Evolutionary conservation across 2,797 vertebrate genomes (phyloP).

Genomic region (Sciurus carolinensis): DNA sequence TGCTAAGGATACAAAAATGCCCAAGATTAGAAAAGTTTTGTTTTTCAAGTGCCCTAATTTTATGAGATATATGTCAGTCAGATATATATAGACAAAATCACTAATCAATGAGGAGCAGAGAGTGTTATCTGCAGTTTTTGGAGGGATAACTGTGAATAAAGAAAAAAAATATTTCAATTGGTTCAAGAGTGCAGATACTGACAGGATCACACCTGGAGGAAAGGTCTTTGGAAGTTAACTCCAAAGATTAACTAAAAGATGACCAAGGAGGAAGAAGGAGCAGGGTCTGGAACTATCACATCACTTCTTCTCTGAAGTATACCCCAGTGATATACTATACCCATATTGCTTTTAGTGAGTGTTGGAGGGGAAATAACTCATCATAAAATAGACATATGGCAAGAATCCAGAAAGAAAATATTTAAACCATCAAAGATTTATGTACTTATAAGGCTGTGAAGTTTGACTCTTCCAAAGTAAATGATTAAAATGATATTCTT

Average conservation of each 20-base stretch:
- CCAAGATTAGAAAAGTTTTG: background rate
- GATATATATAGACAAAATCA: background rate
- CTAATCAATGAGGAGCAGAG: background rate
- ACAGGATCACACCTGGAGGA: background rate
- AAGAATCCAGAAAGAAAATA: conserved; percentile 35
- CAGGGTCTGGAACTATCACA: fast-evolving
- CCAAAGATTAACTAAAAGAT: background rate
- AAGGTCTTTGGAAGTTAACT: background rate
- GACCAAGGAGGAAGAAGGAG: background rate
- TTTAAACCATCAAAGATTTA: background rate
- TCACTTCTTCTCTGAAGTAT: background rate
- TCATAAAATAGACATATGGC: background rate
- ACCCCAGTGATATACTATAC: background rate
- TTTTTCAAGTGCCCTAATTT: background rate
- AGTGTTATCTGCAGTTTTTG: background rate
- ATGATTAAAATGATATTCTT: background rate
- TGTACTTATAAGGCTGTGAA: background rate
- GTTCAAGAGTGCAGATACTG: background rate
- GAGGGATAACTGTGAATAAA: background rate
- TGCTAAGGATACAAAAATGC: background rate
- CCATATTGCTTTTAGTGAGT: background rate
- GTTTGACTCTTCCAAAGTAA: conserved; percentile 43
- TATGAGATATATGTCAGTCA: background rate
- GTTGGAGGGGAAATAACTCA: background rate
- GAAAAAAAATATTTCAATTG: background rate